Evolutionary conservation across 2,113 vertebrate species (phyloP), one percentile per base, ranked within the genome.

Genomic region (Neogobius melanostomus): DNA sequence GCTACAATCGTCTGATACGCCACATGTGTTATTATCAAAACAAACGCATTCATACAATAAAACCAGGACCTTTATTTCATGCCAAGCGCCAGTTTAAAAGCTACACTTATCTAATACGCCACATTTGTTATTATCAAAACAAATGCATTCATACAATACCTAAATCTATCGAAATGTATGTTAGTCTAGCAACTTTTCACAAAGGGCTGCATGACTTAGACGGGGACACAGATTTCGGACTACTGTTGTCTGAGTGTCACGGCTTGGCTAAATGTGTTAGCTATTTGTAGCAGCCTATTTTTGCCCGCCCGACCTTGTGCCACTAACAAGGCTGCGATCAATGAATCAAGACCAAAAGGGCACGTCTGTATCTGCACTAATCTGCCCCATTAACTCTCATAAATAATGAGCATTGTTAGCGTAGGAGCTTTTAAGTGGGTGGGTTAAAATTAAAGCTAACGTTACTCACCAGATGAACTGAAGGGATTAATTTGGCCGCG

Each of bases 401-500:
- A 4, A n/a, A 14, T 45, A 15, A 7, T 43, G 6, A 49, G 43
- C 45, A 4, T 7, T 36, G 4, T 36, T 2, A 17, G 28, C 6
- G 47, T 28, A 16, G 1, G 6, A n/a, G 21, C 46, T 42, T 11
- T 28, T 11, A 15, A 5, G 4, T 6, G 6, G n/a, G 44, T 42
- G 56, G 57, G 6, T 61, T 6, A 59, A 0, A 53, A 48, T 28
- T 43, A 10, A 74, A 76, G 65, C 70, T 74, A 75, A 43, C 50
- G 7, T 44, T 42, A 85, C 86, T 83, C 48, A 87, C 83, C 80
- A 82, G 78, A 12, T 73, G 47, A 57, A 62, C 71, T 70, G 68
- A 48, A 7, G 2, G 59, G 71, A 68, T 83, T 75, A 75, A 8
- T 8, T 46, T 48, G 68, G 53, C 50, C 49, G 66, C 9, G 57